Conservation (phyloP, 92 coral and sea anemone genomes). For the Epizoanthus rinbou region DNA sequence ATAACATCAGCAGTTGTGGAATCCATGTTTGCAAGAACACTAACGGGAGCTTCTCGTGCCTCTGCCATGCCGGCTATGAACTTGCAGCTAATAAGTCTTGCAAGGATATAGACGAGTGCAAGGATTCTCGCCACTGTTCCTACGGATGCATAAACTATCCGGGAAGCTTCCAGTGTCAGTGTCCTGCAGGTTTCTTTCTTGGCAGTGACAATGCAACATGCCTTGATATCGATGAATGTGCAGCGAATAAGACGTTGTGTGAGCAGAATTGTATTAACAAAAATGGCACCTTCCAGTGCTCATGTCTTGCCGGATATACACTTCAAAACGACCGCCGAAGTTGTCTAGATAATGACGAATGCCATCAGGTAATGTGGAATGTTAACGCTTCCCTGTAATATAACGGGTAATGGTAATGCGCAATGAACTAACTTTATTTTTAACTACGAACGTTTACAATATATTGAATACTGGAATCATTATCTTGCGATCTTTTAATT, state of each 20-base stretch:
- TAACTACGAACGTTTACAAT: no score
- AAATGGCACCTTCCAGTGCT: conserved; percentile 20
- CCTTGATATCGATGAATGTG: conserved; percentile 29
- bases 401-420: no score
- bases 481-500: no score
- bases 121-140: background rate
- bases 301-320: conserved; percentile 6
- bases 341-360: conserved; percentile 24
- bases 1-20: conserved; percentile 10
- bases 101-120: conserved; percentile 43
- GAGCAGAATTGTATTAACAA: conserved; percentile 29
- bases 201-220: conserved; percentile 20
- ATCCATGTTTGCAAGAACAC: conserved; percentile 42
- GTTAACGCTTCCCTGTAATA: no score
- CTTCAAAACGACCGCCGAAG: conserved; percentile 31
- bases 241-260: background rate
- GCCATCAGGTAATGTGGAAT: conserved; percentile 3
- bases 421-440: no score
- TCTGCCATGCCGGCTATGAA: conserved; percentile 47
- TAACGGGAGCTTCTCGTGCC: conserved; percentile 47
- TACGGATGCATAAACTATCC: conserved; percentile 23
- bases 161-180: conserved; percentile 28
- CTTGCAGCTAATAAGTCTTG: conserved; percentile 33
- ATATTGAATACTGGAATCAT: no score
- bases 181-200: conserved; percentile 22